These are phyloP conservation scores for Liolophura sinensis DNA, from an alignment of 1,140 invertebrate genomes.

Conservation along the genomic window DNA sequence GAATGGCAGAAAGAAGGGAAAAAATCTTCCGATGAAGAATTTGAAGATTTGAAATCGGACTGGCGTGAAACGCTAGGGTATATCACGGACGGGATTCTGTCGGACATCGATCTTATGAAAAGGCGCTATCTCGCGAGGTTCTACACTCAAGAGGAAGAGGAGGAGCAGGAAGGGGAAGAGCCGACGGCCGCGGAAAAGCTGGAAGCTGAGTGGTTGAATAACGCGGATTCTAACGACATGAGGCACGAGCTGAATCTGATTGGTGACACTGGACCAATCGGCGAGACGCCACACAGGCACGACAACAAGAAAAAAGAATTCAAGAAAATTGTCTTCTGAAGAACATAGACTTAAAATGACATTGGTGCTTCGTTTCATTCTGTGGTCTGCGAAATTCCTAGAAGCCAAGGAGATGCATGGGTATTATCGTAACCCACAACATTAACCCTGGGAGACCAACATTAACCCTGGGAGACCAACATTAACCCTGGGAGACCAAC, in stretches of 20 bases:
- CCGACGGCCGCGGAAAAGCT: constrained; percentile 18
- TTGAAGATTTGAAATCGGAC: too few species aligned
- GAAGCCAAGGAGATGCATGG: too few species aligned
- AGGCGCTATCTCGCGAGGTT: constrained; percentile 14
- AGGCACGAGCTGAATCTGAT: constrained; percentile 31
- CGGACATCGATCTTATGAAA: constrained; percentile 31
- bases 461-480: too few species aligned
- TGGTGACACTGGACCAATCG: constrained; percentile 31
- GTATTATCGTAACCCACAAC: too few species aligned
- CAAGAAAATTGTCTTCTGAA: too few species aligned
- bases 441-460: too few species aligned
- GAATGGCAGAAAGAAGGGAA: constrained; percentile 17
- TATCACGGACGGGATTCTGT: constrained; percentile 23
- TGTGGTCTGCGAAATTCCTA: too few species aligned
- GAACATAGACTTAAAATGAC: too few species aligned
- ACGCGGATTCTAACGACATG: constrained; percentile 21
- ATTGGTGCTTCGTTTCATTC: too few species aligned
- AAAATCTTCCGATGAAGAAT: too few species aligned
- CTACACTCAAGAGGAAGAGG: constrained; percentile 7
- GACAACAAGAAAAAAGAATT: too few species aligned
- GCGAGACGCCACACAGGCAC: constrained; percentile 14
- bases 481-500: too few species aligned
- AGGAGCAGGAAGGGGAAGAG: constrained; percentile 7
- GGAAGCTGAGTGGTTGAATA: constrained; percentile 2
- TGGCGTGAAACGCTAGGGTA: constrained; percentile 6